Conservation (phyloP, 2,888 invertebrate species). For the Bombyx huttoni region DNA sequence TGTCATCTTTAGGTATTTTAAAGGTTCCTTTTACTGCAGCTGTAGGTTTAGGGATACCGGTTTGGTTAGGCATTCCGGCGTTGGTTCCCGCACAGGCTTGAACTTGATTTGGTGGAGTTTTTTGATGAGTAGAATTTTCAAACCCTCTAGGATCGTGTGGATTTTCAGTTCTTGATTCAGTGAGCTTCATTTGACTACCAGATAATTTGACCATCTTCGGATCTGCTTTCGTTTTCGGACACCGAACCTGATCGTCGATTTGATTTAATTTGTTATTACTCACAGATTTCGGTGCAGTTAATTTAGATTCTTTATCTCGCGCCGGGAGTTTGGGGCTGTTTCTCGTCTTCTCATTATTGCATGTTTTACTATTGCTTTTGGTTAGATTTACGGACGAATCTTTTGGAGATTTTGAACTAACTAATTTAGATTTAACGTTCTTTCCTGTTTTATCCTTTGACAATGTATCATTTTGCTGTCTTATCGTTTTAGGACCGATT, state of each 20-base stretch:
- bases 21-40: constrained; percentile 93
- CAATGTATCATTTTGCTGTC: constrained; percentile 59
- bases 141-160: constrained; percentile 26
- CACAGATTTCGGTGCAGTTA: constrained; percentile 66
- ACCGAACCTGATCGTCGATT: constrained; percentile 54
- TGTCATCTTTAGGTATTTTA: constrained; percentile 76
- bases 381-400: constrained; percentile 52
- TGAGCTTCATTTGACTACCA: constrained; percentile 56
- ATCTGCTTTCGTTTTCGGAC: constrained; percentile 41
- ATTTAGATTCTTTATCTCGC: constrained; percentile 62
- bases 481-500: constrained; percentile 53
- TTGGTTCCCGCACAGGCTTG: constrained; percentile 60
- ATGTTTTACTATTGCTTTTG: constrained; percentile 44
- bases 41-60: constrained; percentile 90
- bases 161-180: constrained; percentile 41
- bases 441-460: constrained; percentile 63
- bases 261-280: constrained; percentile 63
- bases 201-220: constrained; percentile 63
- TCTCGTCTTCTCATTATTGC: constrained; percentile 52
- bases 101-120: constrained; percentile 26
- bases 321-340: constrained; percentile 59
- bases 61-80: constrained; percentile 43
- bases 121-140: constrained; percentile 26
- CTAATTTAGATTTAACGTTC: constrained; percentile 62
- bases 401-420: constrained; percentile 55